Evolutionary conservation across 2,113 vertebrate species (phyloP), one percentile per base, ranked within the genome.

Genomic region (Pterocles gutturalis): DNA sequence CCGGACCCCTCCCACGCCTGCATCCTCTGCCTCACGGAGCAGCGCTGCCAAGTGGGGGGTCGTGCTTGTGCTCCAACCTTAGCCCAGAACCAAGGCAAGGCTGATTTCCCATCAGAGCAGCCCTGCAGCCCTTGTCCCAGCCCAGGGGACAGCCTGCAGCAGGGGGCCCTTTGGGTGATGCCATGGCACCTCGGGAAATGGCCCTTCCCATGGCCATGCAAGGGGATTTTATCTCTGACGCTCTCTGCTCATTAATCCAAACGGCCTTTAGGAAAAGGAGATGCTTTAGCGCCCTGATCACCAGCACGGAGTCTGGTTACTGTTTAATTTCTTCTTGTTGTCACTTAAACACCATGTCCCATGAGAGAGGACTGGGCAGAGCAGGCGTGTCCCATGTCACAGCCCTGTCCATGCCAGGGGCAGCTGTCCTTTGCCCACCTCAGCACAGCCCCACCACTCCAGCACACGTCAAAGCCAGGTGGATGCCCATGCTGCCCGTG

Each of bases 21-120:
- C 4, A 2, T 66, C 38, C 17, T 55, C 24, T 24, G 53, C 69
- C 33, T 28, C 2, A 0, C 5, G 0, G 60, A 17, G n/a, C 2
- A 0, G 17, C 5, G 15, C 67, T 51, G 34, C 43, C 0, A 4
- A 22, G n/a, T 6, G 0, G 4, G 55, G 31, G 38, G 26, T 51
- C 65, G 24, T n/a, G 16, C 36, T 70, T 45, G 41, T 58, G 26
- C 65, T 85, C 60, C 64, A 45, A 0, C 36, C 11, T 69, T 73
- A 75, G 25, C n/a, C 61, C 33, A 43, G 22, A 36, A 15, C 43
- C 57, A 51, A n/a, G n/a, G 53, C 19, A 75, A 58, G 34, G 10
- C 2, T 76, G 43, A 67, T 66, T 83, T 95, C 79, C 41, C 33
- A 2, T 8, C 3, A 1, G 38, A 38, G 33, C 48, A 85, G 31